Base-by-base conservation (phyloP, 92 coral and sea anemone species). In the Epizoanthus stellaris region DNA sequence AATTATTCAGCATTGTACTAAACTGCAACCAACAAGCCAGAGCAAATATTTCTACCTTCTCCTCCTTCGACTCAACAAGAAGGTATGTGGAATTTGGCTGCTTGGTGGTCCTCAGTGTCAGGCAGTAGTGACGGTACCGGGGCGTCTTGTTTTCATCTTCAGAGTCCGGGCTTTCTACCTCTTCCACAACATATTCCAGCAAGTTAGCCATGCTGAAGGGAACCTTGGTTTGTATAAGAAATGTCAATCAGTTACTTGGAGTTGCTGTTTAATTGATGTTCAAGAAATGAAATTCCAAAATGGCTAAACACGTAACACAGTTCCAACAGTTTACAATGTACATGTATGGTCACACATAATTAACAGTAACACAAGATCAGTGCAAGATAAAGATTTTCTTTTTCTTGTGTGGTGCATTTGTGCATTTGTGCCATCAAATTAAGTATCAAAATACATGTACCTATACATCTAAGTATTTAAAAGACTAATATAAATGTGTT, bases 161-260 rank as follows among this genome's bases (percentile, higher is more conserved):
- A 6, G 95, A 90, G 83, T 94, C 98, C 2, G 87, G 91, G 4
- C 90, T 87, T 49, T 91, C 94, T 38, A 93, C 57, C 73, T 96
- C 93, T 73, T 94, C 98, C 8, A 96, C 95, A 17, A 90, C 89
- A n/a, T 90, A 88, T 43, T 96, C 98, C 77, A 87, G 89, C 80
- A 96, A 64, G 60, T 89, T 91, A 1, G 91, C 88, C 88, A 96
- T 86, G 70, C 95, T 89, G 85, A 88, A 96, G 13, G 98, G 98
- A 36, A 95, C 96, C 98, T 96, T 76, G 40, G 36, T 64, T 57
- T 5, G 30, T 30, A 38, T 45, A 47, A 21, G n/a, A 19, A 52
- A 73, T 38, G 2, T 7, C 0, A 14, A 10, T 12, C 52, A 43
- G 49, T 11, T 39, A 36, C 14, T 15, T 12, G 38, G 0, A 30